Evolutionary conservation across 35 echinoderm and acorn worm species (phyloP), one percentile per base, ranked within the genome.

Genomic region (Eucidaris tribuloides): DNA sequence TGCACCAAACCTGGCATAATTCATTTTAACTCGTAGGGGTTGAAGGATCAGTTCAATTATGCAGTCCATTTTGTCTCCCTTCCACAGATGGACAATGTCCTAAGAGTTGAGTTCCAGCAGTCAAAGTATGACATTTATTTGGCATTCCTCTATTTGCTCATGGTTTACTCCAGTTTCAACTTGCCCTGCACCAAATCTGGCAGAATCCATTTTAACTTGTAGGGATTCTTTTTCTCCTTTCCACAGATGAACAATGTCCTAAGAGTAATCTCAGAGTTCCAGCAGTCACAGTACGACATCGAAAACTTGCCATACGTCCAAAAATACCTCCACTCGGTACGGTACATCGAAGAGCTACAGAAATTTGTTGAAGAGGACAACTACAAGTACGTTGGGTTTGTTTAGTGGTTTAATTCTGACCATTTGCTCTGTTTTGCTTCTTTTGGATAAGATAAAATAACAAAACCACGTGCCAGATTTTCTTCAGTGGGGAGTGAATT

Each of bases 361-460:
- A 97, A 97, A 43, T 97, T 97, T 86, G 94, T 97, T 1, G 94
- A 97, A 58, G 94, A 97, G 34, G 89, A 97, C 65, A 97, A 97
- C 66, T 97, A 97, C 66, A 97, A 97, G 94, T 97, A 59, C 92
- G 94, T 82, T 18, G 7, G 56, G 9, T 11, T 20, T 77, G 49
- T 50, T 55, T 19, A 58, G 36, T 34, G 31, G 39, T 23, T 39
- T 4, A 32, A 0, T 5, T 0, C 22, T 20, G 38, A 30, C 20
- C 15, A 70, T 2, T 1, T 23, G 19, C 18, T 17, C 19, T 22
- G 15, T 14, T 59, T 59, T 0, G 0, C 4, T 15, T 11, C 4
- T 4, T 59, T 5, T 59, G 57, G 4, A 0, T 23, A 13, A 59
- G 29, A 59, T 15, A 28, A 23, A 23, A 20, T 23, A 59, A 28